Evolutionary conservation across 1,140 invertebrate genomes (phyloP).

Genomic region (Drosophila ananassae): DNA sequence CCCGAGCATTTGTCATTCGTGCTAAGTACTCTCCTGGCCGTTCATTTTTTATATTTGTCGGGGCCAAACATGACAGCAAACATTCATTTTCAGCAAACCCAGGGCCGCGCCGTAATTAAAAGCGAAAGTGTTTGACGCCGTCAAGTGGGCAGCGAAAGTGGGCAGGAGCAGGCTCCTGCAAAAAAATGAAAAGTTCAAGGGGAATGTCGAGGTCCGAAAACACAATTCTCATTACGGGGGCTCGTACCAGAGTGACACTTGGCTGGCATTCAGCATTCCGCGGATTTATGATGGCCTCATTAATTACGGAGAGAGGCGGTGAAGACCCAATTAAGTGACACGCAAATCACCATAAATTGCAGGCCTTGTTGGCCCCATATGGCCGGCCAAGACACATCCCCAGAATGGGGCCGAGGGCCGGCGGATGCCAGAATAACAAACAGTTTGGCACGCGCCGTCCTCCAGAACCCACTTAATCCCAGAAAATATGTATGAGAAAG

Average conservation of each 20-base stretch:
- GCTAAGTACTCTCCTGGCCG: slow-evolving; percentile 59
- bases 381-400: slow-evolving; percentile 8
- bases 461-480: slow-evolving; percentile 45
- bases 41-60: slow-evolving; percentile 48
- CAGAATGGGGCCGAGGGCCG: not conserved
- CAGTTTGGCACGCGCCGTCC: slow-evolving; percentile 60
- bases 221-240: slow-evolving; percentile 44
- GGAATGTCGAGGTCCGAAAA: not conserved
- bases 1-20: slow-evolving; percentile 71
- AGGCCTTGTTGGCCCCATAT: slow-evolving; percentile 44
- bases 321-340: slow-evolving; percentile 75
- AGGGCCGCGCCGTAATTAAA: slow-evolving; percentile 69
- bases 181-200: slow-evolving; percentile 3
- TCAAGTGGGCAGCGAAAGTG: slow-evolving; percentile 22
- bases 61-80: slow-evolving; percentile 75
- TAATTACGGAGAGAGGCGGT: slow-evolving; percentile 55
- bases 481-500: slow-evolving; percentile 34
- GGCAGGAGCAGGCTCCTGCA: too few species aligned
- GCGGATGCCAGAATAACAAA: slow-evolving; percentile 35
- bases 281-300: slow-evolving; percentile 77
- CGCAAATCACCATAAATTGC: slow-evolving; percentile 79
- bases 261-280: not conserved
- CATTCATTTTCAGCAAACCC: slow-evolving; percentile 61
- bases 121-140: slow-evolving; percentile 74
- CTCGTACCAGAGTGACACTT: slow-evolving; percentile 11